Percentiles rank a stretch among this genome's conserved stretches.
Conservation (phyloP, 2,797 vertebrate genomes). For the Argentina silus region DNA sequence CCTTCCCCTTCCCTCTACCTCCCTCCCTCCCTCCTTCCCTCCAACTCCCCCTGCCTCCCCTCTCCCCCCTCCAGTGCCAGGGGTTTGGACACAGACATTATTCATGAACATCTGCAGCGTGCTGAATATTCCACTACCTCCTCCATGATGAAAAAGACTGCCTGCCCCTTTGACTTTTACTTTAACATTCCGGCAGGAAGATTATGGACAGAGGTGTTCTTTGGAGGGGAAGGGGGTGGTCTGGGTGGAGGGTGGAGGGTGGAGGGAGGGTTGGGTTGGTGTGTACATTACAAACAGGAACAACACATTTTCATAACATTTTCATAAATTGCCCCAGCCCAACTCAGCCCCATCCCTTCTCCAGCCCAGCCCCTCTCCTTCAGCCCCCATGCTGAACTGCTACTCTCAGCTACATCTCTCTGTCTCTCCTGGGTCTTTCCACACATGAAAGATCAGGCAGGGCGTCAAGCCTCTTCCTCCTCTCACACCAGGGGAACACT, state of each 20-base stretch:
- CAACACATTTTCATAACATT: too few species aligned
- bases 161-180: conserved; percentile 88
- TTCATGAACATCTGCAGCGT: conserved; percentile 99
- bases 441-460: conserved; percentile 13
- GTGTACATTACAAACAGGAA: too few species aligned
- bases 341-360: not conserved
- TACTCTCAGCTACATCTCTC: conserved; percentile 10
- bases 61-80: conserved; percentile 67
- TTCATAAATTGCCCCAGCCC: too few species aligned
- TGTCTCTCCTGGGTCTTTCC: not conserved
- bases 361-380: not conserved
- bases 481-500: not conserved
- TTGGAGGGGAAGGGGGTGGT: not conserved
- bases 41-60: not conserved
- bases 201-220: conserved; percentile 53
- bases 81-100: conserved; percentile 96
- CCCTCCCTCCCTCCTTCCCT: conserved; percentile 23
- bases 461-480: not conserved
- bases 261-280: not conserved
- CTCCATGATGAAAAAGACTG: conserved; percentile 85
- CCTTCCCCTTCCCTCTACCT: conserved; percentile 19
- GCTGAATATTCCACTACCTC: conserved; percentile 88
- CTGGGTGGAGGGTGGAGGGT: not conserved
- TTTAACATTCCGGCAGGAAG: conserved; percentile 88
- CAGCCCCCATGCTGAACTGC: not conserved